Percentiles rank a stretch among this genome's conserved stretches.
Conservation (phyloP, 92 coral and sea anemone species). For the Porites cylindrica region DNA sequence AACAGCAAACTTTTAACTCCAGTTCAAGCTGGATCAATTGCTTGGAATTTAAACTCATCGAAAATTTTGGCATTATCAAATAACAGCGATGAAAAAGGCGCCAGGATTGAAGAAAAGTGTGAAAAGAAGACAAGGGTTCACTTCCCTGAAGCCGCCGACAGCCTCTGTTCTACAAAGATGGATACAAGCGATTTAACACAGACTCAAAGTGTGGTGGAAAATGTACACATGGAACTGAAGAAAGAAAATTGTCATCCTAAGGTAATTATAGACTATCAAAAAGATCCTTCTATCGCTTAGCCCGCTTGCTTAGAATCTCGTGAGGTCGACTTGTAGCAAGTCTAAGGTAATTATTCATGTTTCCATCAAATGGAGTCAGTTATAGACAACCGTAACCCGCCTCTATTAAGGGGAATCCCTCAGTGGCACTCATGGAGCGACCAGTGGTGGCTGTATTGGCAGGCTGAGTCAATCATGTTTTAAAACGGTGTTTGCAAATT, state of each 20-base stretch:
- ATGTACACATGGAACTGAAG: not conserved
- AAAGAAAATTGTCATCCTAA: conserved; percentile 32
- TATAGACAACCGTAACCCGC: too few species aligned
- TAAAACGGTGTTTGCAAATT: too few species aligned
- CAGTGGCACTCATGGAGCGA: too few species aligned
- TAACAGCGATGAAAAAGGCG: not conserved
- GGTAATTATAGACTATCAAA: not conserved
- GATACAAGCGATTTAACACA: conserved; percentile 19
- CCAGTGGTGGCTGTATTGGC: too few species aligned
- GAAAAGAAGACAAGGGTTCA: conserved; percentile 33
- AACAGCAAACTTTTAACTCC: not conserved
- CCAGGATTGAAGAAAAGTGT: not conserved
- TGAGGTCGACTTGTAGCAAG: too few species aligned
- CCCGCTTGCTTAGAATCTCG: too few species aligned
- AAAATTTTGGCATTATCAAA: conserved; percentile 1
- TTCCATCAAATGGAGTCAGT: too few species aligned
- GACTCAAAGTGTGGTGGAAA: conserved; percentile 8
- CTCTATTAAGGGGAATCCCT: too few species aligned
- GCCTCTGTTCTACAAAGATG: not conserved
- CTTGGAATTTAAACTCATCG: not conserved
- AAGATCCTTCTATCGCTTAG: not conserved
- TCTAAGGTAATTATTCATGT: too few species aligned
- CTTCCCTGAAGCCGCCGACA: not conserved
- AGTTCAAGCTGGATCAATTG: not conserved
- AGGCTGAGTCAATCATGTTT: too few species aligned